Evolutionary conservation across 2,797 vertebrate species (phyloP), one percentile per base, ranked within the genome.

Genomic region (Dryobates pubescens): DNA sequence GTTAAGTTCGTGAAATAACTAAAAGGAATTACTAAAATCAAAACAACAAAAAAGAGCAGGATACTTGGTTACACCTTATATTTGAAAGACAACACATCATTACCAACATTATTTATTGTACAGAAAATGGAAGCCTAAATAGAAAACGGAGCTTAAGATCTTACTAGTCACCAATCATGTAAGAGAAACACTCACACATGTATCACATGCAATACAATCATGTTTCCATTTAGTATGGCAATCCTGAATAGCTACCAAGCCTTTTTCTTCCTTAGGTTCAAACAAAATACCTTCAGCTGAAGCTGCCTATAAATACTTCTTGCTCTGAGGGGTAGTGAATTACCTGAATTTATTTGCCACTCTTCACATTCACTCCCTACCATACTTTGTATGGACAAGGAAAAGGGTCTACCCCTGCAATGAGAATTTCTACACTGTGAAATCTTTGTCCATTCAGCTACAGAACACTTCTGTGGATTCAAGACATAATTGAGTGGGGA

Each of bases 401-500:
- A 64, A 10, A 73, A 85, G 30, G 6, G 14, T 62, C 58, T 80
- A 26, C 6, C 4, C 11, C 16, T 59, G 24, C 17, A 43, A 34
- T 16, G 1, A 61, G 36, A 83, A 69, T 27, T 2, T 34, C 22
- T 58, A 70, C 14, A 13, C n/a, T 15, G 17, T 16, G 32, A 70
- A 88, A 19, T 53, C 13, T 76, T 71, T 54, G 19, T 36, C 49
- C 4, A 5, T 75, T 85, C n/a, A 58, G 51, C 36, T 49, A 3
- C 19, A 71, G n/a, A 86, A 4, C 13, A 15, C 18, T 65, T 67
- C 53, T 27, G 38, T 65, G 47, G 16, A 54, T 76, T 17, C 7
- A 53, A 41, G 30, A 2, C 0, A 0, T 38, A 82, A n/a, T 1
- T 57, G 7, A 2, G 3, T 1, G 2, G 4, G 5, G 6, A 4